These are phyloP conservation scores for Neofelis nebulosa DNA, from an alignment of 2,113 vertebrate genomes.

Conservation along the genomic window DNA sequence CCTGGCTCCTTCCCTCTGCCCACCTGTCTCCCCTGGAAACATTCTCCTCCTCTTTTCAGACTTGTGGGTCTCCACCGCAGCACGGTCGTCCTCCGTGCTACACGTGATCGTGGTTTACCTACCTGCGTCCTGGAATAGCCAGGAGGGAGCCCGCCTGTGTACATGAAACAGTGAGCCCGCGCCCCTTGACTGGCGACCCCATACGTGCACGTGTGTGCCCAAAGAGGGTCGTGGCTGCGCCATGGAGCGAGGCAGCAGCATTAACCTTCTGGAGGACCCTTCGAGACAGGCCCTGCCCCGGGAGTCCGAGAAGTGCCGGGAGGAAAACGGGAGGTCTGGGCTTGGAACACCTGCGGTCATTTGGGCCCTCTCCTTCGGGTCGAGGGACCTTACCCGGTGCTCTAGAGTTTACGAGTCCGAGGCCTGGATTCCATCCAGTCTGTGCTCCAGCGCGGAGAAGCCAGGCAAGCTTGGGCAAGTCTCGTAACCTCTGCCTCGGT, in stretches of 20 bases:
- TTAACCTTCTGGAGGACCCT: not conserved
- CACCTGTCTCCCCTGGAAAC: not conserved
- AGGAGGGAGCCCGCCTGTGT: not conserved
- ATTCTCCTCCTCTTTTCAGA: not conserved
- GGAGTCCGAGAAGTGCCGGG: not conserved
- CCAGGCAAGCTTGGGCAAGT: not conserved
- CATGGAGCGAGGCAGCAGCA: not conserved
- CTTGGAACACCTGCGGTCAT: not conserved
- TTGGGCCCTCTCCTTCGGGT: not conserved
- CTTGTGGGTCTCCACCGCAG: not conserved
- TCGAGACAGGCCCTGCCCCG: not conserved
- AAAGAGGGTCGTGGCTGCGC: not conserved
- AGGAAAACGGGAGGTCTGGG: too few species aligned
- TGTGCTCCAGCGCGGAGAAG: not conserved
- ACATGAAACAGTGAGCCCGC: fast-evolving
- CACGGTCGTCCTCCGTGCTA: not conserved
- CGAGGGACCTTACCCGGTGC: not conserved
- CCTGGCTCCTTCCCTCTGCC: not conserved
- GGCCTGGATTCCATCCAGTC: too few species aligned
- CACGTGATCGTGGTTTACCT: not conserved
- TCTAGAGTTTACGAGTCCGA: not conserved
- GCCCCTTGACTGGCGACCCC: too few species aligned
- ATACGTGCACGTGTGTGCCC: not conserved
- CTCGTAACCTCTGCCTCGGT: not conserved
- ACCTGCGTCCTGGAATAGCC: not conserved